Base-by-base conservation (phyloP, 2,888 invertebrate genomes). In the Papilio elwesi region DNA sequence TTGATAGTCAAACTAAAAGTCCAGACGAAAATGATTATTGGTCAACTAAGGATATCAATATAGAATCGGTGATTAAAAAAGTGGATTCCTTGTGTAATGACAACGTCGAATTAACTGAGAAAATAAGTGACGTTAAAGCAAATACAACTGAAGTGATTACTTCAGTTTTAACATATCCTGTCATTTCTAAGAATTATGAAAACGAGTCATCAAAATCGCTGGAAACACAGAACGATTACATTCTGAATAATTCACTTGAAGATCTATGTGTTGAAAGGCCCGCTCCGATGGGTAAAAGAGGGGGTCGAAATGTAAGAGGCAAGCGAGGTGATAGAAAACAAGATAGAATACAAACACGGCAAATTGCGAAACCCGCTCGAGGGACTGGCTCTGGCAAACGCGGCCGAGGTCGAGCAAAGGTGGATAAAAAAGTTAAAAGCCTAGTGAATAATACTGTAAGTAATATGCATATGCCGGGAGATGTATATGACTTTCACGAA, bases 401-500 rank as follows among this genome's bases (percentile, higher is more conserved):
- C 26, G 94, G 95, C 4, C 87, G 94, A 79, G 94, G 94, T 11
- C 88, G 95, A 81, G 87, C 89, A 0, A 95, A 93, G 83, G 87
- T 88, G 13, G 95, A 95, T 78, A 93, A 95, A 77, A 95, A 95
- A 86, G 82, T 90, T 0, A 92, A 92, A 82, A 87, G 79, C 76
- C 77, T 87, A 11, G 86, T 91, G 5, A 94, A 92, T 81, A 92
- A 91, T 11, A 95, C 93, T 77, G 94, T 94, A 75, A 95, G 92
- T 78, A 95, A 95, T 79, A 89, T 95, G 66, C 94, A 95, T 79
- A 89, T 95, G 66, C 94, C 96, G 0, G 96, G 96, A 11, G 98
- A 98, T 83, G 95, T 98, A 5, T 98, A 98, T 84, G 98, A 98
- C 86, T 98, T 98, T 85, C 96, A 97, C 78, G 98, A 98, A 83